These are phyloP conservation scores for Antechinus flavipes DNA, from an alignment of 2,113 vertebrate genomes.

Conservation along the genomic window DNA sequence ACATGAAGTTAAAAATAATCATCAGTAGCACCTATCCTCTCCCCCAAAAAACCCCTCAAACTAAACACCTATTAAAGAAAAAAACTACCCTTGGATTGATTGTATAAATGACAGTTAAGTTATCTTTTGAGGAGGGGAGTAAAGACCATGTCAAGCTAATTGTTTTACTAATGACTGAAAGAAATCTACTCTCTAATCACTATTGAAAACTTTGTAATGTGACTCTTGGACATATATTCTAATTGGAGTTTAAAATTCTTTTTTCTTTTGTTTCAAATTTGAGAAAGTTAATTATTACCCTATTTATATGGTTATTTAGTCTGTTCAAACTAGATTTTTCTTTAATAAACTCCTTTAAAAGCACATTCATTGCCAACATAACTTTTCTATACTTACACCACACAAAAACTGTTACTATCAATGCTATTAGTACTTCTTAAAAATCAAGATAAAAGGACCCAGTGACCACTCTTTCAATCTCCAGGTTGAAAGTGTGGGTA, in stretches of 20 bases:
- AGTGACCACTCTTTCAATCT: background rate
- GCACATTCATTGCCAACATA: background rate
- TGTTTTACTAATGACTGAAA: constrained; percentile 35
- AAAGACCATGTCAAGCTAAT: constrained; percentile 27
- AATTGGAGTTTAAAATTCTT: background rate
- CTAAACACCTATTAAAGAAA: constrained; percentile 37
- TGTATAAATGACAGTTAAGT: constrained; percentile 5
- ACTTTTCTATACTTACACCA: constrained; percentile 26
- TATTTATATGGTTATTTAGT: constrained; percentile 15
- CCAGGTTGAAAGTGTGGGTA: background rate
- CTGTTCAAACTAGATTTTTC: constrained; percentile 29
- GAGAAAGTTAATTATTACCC: constrained; percentile 14
- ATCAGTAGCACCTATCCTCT: background rate
- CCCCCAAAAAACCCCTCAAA: background rate
- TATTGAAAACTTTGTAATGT: background rate
- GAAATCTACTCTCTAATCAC: constrained; percentile 14
- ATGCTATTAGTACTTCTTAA: background rate
- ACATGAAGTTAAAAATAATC: background rate
- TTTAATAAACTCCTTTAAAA: constrained; percentile 1
- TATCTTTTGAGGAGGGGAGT: background rate
- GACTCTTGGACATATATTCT: background rate
- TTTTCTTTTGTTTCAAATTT: constrained; percentile 8
- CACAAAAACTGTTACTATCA: constrained; percentile 10
- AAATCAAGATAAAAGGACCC: background rate
- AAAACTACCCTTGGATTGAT: constrained; percentile 1